Evolutionary conservation across 2,888 invertebrate genomes (phyloP), one percentile per base, ranked within the genome.

Genomic region (Gisinianus flammeolus): DNA sequence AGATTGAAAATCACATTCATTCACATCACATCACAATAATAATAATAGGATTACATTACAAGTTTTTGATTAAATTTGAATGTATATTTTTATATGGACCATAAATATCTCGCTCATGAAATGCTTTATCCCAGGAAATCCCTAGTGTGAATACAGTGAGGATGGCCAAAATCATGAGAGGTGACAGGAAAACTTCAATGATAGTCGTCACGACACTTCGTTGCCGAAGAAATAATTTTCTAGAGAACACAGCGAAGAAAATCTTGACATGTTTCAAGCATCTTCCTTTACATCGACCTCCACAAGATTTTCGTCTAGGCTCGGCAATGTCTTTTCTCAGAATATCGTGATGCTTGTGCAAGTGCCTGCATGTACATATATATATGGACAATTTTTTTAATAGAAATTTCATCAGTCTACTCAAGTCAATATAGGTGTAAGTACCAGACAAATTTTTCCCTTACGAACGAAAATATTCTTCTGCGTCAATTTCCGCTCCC

Each of bases 121-220:
- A 70, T 19, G 80, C 78, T 28, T 77, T 72, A 54, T 82, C 81
- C 82, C 82, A 83, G 4, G 82, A 79, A 3, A 81, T 52, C 8
- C 83, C 83, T 16, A 76, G 64, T n/a, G 82, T 81, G 56, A 83
- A 81, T 0, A 80, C 77, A 12, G 75, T 19, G 8, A 81, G 66
- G 3, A 81, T 79, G 0, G 74, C 64, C 30, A 80, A 68, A n/a
- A 76, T 33, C 2, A 83, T 76, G 0, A 81, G 0, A 0, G 75
- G 80, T 12, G 82, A 81, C 5, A 78, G 28, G 16, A 82, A 54
- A 12, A 82, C 76, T 69, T 83, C 83, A 1, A 82, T 8, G 8
- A 78, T 12, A n/a, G 80, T 75, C n/a, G 77, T 76, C 1, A 72
- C 5, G 16, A 72, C 26, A 3, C 31, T 54, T 58, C 52, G 35